Conservation (phyloP, 2,113 vertebrate species). For the Austrofundulus limnaeus region DNA sequence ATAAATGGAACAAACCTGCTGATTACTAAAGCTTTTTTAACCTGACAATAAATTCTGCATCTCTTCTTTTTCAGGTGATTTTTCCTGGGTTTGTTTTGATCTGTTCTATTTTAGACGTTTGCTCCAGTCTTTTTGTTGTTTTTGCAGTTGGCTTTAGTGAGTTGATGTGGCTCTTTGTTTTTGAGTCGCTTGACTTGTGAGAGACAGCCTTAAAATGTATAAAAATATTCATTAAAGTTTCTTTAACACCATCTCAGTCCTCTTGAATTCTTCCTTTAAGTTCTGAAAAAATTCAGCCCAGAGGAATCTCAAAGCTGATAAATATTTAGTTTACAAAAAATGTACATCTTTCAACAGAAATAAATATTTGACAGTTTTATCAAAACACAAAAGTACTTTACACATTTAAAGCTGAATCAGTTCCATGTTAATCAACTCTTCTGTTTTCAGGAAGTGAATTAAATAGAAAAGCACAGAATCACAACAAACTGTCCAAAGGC, state of each 20-base stretch:
- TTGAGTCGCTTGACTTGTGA: not conserved
- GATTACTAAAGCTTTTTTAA: not conserved
- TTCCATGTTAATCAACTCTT: too few species aligned
- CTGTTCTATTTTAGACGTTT: slow-evolving; percentile 1
- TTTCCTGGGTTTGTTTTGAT: slow-evolving; percentile 2
- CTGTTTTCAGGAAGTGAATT: not conserved
- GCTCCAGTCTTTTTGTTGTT: not conserved
- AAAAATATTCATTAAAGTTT: not conserved
- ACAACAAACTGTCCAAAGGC: not conserved
- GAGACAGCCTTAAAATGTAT: not conserved
- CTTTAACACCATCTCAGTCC: not conserved
- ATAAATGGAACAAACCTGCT: not conserved
- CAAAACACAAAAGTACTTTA: slow-evolving; percentile 30
- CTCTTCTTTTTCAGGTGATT: slow-evolving; percentile 21
- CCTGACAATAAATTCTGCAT: too few species aligned
- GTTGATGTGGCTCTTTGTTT: slow-evolving; percentile 17
- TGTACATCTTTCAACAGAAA: slow-evolving; percentile 46
- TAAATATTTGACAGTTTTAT: slow-evolving; percentile 68
- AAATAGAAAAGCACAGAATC: slow-evolving; percentile 5
- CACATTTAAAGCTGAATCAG: not conserved
- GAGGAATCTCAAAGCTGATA: not conserved
- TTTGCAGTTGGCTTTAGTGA: too few species aligned
- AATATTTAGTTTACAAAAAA: slow-evolving; percentile 63
- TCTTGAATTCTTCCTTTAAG: not conserved
- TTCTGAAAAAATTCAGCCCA: not conserved